Evolutionary conservation across 2,113 vertebrate species (phyloP), one percentile per base, ranked within the genome.

Genomic region (Nipponia nippon): DNA sequence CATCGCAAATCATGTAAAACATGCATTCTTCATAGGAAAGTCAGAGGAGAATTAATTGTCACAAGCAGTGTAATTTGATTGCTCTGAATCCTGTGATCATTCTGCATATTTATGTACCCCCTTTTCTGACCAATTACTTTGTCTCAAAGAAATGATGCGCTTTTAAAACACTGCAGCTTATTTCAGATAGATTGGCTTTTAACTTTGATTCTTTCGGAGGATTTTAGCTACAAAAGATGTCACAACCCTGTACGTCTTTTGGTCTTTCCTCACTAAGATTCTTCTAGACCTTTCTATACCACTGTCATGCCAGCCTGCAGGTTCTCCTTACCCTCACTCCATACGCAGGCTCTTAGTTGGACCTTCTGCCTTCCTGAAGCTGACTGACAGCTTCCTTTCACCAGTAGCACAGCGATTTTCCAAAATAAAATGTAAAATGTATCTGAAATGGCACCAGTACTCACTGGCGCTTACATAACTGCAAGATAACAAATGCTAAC

Each of bases 141-240:
- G 15, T 13, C 20, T 52, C n/a, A 65, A 72, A 84, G 38, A 83
- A 91, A 71, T 67, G 0, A 40, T 0, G 1, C 0, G 1, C 17
- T 90, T 66, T 63, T 65, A 40, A 90, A 83, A 83, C 10, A 66
- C 63, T 36, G 23, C 8, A 36, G 3, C 7, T 67, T 49, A 20
- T 87, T 83, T 77, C 44, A 76, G 17, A 36, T 9, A 92, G 27
- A 40, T 7, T 59, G 11, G 21, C 46, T 55, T 86, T 75, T 59
- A 66, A 53, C 12, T 77, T 53, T 38, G 7, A 17, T 50, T 71
- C 7, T 66, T 90, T 73, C 46, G 55, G 46, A 70, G 55, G 3
- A 66, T 52, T 94, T 77, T 89, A 86, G 13, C 47, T 62, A n/a
- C 20, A 36, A 78, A 89, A 83, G 49, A 16, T 38, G 30, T 62